Evolutionary conservation across 2,113 vertebrate genomes (phyloP), one percentile per base, ranked within the genome.

Genomic region (Rhinogobius similis): DNA sequence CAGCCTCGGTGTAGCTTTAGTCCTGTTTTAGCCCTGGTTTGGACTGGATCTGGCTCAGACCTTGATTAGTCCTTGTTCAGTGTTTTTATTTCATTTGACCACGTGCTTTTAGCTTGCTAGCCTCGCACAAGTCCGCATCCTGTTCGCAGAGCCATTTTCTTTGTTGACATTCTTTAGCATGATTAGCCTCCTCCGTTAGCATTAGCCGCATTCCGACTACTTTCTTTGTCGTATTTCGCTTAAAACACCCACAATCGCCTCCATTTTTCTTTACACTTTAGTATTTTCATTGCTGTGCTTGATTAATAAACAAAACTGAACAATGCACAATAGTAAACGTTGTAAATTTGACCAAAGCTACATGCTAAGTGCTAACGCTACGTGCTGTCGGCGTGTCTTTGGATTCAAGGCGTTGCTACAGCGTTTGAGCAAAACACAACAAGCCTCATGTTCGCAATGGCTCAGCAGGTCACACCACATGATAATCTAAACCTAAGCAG

Each of bases 21-120:
- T 46, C 43, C 43, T 4, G 43, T 7, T 46, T 46, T 20, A 20
- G 43, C 16, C 43, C 43, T 44, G 14, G n/a, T 5, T 20, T 48
- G 46, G 5, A 9, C n/a, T 50, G 8, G n/a, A 5, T n/a, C 46
- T 3, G 18, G 6, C 8, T 21, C 18, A n/a, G 46, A n/a, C 46
- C 20, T 50, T 9, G 20, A 21, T 10, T n/a, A n/a, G 9, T 21
- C 46, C 46, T 2, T 1, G 46, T n/a, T n/a, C 20, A 10, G 27
- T 61, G 58, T 36, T 73, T 67, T 64, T 65, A 58, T 58, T 39
- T 68, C 12, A 58, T 44, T 46, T 66, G 63, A 79, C 84, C 90
- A 91, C 88, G 88, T 89, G 88, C 88, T 84, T 50, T 78, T 90
- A 88, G 87, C 88, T 69, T 80, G 86, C 80, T 89, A 88, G 90